Evolutionary conservation across 2,113 vertebrate species (phyloP).

Genomic region (Catharus minimus): DNA sequence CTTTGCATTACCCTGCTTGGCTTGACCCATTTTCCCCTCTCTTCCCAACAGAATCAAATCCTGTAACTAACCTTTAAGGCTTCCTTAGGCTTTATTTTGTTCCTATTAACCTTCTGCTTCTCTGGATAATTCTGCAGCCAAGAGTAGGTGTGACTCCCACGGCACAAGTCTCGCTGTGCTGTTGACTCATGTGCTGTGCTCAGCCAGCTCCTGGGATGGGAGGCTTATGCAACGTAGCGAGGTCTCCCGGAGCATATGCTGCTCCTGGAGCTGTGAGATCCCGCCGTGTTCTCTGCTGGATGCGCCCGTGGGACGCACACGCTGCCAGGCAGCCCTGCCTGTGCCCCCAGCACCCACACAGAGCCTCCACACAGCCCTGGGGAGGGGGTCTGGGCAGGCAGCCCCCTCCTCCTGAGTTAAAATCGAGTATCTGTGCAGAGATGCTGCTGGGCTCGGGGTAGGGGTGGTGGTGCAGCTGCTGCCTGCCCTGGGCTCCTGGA

Average conservation of each 20-base stretch:
- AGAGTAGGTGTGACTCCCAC: slow-evolving; percentile 69
- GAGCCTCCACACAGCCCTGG: neutral
- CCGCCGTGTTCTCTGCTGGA: slow-evolving; percentile 39
- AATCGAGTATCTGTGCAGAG: neutral
- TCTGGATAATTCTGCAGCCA: slow-evolving; percentile 68
- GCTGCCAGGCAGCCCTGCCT: neutral
- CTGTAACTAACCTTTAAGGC: slow-evolving; percentile 68
- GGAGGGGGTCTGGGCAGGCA: neutral
- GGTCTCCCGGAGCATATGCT: slow-evolving; percentile 51
- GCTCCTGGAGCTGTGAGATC: slow-evolving; percentile 38
- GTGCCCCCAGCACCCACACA: neutral
- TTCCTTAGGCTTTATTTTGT: slow-evolving; percentile 63
- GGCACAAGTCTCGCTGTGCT: slow-evolving; percentile 59
- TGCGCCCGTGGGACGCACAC: neutral
- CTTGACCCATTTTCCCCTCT: slow-evolving; percentile 57
- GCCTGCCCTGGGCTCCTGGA: neutral
- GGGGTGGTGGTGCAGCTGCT: neutral
- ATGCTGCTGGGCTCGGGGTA: neutral
- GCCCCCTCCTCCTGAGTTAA: neutral
- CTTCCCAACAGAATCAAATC: slow-evolving; percentile 56
- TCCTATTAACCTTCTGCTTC: slow-evolving; percentile 72
- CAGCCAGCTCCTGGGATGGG: slow-evolving; percentile 54
- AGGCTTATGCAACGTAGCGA: slow-evolving; percentile 62
- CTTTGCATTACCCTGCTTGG: slow-evolving; percentile 46
- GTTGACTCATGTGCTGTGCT: slow-evolving; percentile 62